Base-by-base conservation (phyloP, 92 coral and sea anemone genomes). In the Ricordea florida region DNA sequence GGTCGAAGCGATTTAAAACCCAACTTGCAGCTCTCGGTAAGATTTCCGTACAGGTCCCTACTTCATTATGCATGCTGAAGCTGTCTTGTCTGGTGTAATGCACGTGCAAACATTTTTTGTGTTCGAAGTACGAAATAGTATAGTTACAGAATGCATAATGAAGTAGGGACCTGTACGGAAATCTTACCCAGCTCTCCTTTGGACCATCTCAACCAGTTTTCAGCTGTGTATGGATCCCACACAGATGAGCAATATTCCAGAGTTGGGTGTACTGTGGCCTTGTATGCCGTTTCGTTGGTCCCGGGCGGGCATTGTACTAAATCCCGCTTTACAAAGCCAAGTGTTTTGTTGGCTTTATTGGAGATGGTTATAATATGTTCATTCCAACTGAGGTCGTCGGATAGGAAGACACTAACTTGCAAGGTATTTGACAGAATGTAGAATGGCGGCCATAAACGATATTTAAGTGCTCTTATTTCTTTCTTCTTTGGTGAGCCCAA, bases 341-440 rank as follows among this genome's bases (percentile, higher is more conserved):
- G 36, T 16, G 53, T 33, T 48, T 70, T 70, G 27, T 70, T 70
- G 14, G 52, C 78, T 55, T 36, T 63, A 31, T 70, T 50, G 49
- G 66, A 30, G 64, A 69, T 69, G 22, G 28, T 22, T 41, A 16
- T 46, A 22, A 67, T 24, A 56, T 68, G 62, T 7, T 34, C 17
- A 28, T 68, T 79, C 78, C 53, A 68, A 44, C 66, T 68, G 23
- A 52, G 70, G 37, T 79, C 85, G 27, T 68, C 40, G n/a, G 78
- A 68, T n/a, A 76, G 35, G 33, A 45, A 44, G 31, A 62, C 58
- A 13, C 73, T 35, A 33, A 68, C 77, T 30, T 79, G 41, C 66
- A n/a, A n/a, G n/a, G n/a, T n/a, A n/a, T n/a, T 72, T 81, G 44
- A 81, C 62, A n/a, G 57, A 22, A 16, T 62, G 57, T 26, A 10